phyloP scores from a whole-genome alignment of 2,888 invertebrate genomes.

The Sinhomidia bicolor region DNA sequence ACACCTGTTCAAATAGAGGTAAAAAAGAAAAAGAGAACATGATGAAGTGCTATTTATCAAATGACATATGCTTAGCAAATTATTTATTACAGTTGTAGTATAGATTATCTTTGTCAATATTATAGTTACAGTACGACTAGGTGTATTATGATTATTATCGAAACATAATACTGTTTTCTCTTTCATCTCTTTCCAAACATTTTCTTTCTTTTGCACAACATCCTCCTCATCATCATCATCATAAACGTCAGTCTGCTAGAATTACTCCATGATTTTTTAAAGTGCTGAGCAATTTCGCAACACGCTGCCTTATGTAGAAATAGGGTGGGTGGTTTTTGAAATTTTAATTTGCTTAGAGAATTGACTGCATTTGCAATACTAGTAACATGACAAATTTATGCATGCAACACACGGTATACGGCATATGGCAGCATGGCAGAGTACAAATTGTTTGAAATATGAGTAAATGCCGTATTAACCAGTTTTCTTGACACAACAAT shows the following conservation, averaged over 20 bases:
- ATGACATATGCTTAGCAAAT: background rate
- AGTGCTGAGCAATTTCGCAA: background rate
- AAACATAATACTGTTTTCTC: too few species aligned
- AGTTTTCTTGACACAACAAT: background rate
- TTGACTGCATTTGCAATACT: background rate
- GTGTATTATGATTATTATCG: too few species aligned
- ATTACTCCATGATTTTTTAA: background rate
- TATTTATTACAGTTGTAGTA: background rate
- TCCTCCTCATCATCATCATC: background rate
- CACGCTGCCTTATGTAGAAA: background rate
- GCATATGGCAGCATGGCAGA: background rate
- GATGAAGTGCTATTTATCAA: too few species aligned
- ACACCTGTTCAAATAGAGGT: constrained; percentile 59
- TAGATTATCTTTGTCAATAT: too few species aligned
- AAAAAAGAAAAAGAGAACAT: too few species aligned
- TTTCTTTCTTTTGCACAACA: too few species aligned
- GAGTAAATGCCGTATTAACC: background rate
- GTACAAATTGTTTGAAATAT: background rate
- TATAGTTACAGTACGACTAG: too few species aligned
- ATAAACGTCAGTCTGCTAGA: background rate
- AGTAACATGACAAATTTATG: too few species aligned
- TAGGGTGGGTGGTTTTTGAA: background rate
- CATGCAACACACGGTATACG: too few species aligned
- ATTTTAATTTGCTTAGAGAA: background rate
- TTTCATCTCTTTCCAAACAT: too few species aligned